Evolutionary conservation across 2,113 vertebrate species (phyloP).

Genomic region (Entelurus aequoreus): DNA sequence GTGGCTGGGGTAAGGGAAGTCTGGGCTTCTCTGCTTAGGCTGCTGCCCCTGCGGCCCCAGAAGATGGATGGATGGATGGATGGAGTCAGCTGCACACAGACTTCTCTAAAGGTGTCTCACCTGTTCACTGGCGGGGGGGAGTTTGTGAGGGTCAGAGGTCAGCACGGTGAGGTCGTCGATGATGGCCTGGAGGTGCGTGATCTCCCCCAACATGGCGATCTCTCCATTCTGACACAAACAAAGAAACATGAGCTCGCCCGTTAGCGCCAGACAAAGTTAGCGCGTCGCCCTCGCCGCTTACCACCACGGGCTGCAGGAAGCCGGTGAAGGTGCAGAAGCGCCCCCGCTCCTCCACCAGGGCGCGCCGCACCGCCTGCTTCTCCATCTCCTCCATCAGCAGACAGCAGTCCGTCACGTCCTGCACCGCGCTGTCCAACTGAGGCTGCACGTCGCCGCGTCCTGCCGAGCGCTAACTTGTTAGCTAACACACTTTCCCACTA

Average conservation of each 20-base stretch:
- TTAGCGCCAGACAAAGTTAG: neutral
- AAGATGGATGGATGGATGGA: too few relatives aligned
- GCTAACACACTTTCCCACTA: neutral
- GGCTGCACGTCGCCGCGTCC: constrained; percentile 95
- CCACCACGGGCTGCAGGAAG: constrained; percentile 94
- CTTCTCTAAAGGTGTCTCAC: constrained; percentile 49
- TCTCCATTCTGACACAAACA: constrained; percentile 80
- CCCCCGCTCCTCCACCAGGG: constrained; percentile 90
- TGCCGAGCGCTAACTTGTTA: constrained; percentile 35
- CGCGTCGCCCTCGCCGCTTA: constrained; percentile 33
- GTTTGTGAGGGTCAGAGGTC: constrained; percentile 90
- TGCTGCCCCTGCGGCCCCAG: too few relatives aligned
- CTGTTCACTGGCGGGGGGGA: constrained; percentile 95
- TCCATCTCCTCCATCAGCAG: constrained; percentile 95
- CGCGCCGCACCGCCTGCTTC: constrained; percentile 93
- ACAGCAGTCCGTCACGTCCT: constrained; percentile 97
- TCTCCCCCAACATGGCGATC: constrained; percentile 96
- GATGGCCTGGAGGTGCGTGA: constrained; percentile 97
- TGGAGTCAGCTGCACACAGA: too few relatives aligned
- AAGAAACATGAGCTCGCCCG: neutral
- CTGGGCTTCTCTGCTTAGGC: too few relatives aligned
- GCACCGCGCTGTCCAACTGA: constrained; percentile 93
- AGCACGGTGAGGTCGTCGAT: constrained; percentile 92
- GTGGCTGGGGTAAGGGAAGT: too few relatives aligned
- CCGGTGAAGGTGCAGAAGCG: constrained; percentile 94